phyloP scores from a whole-genome alignment of 2,888 invertebrate species.

The Crioceris asparagi region DNA sequence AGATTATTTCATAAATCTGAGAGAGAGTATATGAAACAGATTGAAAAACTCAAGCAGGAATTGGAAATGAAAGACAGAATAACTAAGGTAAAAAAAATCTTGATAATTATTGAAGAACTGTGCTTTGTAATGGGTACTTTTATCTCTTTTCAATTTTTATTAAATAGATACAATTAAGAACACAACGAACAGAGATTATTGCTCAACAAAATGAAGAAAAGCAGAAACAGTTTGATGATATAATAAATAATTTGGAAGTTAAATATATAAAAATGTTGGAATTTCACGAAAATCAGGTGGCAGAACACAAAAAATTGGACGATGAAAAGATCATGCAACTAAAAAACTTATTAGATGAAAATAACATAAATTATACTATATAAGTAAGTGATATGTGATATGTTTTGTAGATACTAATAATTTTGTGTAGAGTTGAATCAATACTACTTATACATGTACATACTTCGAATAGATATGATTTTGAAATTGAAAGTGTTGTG shows the following conservation, averaged over 20 bases:
- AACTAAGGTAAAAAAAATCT: slow-evolving; percentile 17
- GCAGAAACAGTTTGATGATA: slow-evolving; percentile 25
- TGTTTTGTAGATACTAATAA: too few species aligned
- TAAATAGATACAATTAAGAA: slow-evolving; percentile 24
- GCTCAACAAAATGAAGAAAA: slow-evolving; percentile 22
- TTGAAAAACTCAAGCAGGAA: slow-evolving; percentile 26
- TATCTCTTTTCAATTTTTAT: slow-evolving; percentile 1
- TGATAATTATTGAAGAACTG: background rate
- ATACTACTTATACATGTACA: too few species aligned
- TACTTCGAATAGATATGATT: too few species aligned
- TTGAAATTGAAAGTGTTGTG: too few species aligned
- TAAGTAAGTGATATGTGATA: slow-evolving; percentile 4
- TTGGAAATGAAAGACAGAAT: slow-evolving; percentile 26
- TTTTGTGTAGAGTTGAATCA: too few species aligned
- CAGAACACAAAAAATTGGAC: slow-evolving; percentile 20
- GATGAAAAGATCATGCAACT: slow-evolving; percentile 23
- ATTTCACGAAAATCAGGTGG: slow-evolving; percentile 20
- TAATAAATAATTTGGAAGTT: slow-evolving; percentile 26
- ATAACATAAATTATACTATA: slow-evolving; percentile 21
- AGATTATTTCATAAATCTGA: slow-evolving; percentile 27
- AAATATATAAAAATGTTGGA: slow-evolving; percentile 29
- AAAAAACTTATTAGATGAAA: slow-evolving; percentile 19
- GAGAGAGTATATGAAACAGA: slow-evolving; percentile 26
- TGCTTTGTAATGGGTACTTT: background rate
- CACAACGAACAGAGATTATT: slow-evolving; percentile 27